Percentiles rank a stretch among this genome's conserved stretches.
Evolutionary conservation across 2,113 vertebrate genomes (phyloP).

Genomic region (Scolopax mira): DNA sequence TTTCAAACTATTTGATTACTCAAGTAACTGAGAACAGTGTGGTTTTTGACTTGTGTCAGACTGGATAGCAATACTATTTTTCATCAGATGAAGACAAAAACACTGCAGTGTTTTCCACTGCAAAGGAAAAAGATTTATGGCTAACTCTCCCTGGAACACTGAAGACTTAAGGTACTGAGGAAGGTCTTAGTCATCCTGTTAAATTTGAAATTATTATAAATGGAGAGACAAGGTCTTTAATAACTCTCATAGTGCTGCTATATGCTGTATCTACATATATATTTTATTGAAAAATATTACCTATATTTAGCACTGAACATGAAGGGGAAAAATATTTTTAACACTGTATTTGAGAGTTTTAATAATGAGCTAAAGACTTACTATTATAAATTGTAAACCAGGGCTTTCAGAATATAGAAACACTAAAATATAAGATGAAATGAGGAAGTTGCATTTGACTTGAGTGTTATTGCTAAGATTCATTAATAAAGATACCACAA

Average conservation of each 20-base stretch:
- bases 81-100: not conserved
- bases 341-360: not conserved
- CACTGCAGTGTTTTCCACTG: too few relatives aligned
- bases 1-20: not conserved
- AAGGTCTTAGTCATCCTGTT: not conserved
- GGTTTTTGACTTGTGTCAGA: not conserved
- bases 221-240: not conserved
- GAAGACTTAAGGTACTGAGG: not conserved
- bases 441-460: not conserved
- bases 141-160: not conserved
- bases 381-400: not conserved
- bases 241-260: not conserved
- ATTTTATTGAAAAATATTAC: not conserved
- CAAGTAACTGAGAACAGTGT: not conserved
- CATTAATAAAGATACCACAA: not conserved
- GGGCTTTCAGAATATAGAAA: not conserved
- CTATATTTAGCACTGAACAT: not conserved
- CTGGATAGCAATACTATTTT: not conserved
- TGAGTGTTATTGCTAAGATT: not conserved
- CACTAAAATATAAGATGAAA: not conserved
- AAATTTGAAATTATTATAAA: conserved; percentile 33
- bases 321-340: not conserved
- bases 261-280: not conserved
- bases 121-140: not conserved
- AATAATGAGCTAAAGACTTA: not conserved